Percentiles rank a stretch among this genome's conserved stretches.
These are phyloP conservation scores for Myotis planiceps DNA, from an alignment of 2,797 vertebrate species.

Conservation along the genomic window DNA sequence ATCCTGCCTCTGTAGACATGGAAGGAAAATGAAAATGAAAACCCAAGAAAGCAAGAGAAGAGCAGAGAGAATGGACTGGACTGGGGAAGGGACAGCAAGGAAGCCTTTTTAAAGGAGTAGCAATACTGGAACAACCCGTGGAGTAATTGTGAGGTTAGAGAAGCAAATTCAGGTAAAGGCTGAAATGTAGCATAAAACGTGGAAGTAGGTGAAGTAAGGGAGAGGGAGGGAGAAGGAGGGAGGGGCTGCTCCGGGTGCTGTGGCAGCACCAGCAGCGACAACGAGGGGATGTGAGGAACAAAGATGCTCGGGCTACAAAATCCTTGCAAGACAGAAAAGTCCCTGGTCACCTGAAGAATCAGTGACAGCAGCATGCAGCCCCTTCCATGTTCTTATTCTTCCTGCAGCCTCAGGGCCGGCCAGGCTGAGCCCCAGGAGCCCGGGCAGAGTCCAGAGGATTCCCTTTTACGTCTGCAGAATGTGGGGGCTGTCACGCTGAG, in stretches of 20 bases:
- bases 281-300: background rate
- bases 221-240: background rate
- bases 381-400: background rate
- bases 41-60: background rate
- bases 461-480: conserved; percentile 27
- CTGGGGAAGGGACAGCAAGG: rapidly evolving
- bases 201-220: background rate
- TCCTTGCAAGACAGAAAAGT: background rate
- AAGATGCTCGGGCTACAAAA: background rate
- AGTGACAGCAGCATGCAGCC: background rate
- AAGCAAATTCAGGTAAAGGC: background rate
- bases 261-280: background rate
- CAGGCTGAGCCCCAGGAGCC: conserved; percentile 25
- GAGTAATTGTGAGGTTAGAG: background rate
- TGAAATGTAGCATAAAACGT: background rate
- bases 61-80: rapidly evolving
- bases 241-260: background rate
- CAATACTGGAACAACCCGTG: background rate
- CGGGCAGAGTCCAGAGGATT: conserved; percentile 27
- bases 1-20: background rate
- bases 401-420: background rate
- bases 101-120: background rate
- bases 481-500: conserved; percentile 53
- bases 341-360: background rate
- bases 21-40: background rate